Conservation (phyloP, 2,888 invertebrate species). For the Oscheius onirici region DNA sequence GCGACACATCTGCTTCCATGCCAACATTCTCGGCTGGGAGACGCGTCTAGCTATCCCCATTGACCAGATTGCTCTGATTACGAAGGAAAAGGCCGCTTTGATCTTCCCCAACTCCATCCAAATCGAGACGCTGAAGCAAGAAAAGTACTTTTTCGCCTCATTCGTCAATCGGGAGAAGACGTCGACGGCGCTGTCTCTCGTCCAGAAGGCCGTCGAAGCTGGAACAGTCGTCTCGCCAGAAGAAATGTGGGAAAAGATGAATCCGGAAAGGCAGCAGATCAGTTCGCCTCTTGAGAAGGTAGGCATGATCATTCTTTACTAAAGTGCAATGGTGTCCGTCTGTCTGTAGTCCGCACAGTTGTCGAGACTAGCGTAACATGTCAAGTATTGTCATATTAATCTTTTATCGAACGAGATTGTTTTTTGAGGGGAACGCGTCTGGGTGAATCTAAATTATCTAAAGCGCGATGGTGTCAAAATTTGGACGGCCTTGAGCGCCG, state of each 20-base stretch:
- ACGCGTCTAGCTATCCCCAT: constrained; percentile 81
- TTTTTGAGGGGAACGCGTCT: no score
- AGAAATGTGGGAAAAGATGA: constrained; percentile 56
- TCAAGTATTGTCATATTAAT: no score
- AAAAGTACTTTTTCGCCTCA: constrained; percentile 86
- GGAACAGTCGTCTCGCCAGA: constrained; percentile 66
- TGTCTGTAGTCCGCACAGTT: no score
- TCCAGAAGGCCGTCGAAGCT: constrained; percentile 90
- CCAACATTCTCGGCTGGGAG: constrained; percentile 85
- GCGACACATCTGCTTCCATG: constrained; percentile 94
- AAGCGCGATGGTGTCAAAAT: no score
- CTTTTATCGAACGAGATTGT: no score
- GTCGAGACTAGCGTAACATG: no score
- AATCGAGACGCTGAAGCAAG: constrained; percentile 42
- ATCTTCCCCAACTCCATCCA: constrained; percentile 97
- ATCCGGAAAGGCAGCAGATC: constrained; percentile 34
- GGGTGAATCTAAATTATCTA: no score
- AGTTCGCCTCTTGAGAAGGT: constrained; percentile 24
- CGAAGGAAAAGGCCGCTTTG: constrained; percentile 87
- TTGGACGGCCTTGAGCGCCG: no score
- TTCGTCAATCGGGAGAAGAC: constrained; percentile 89
- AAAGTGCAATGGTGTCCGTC: no score
- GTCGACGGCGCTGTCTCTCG: constrained; percentile 84
- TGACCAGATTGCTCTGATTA: constrained; percentile 90
- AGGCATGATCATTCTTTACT: constrained; percentile 9